These are phyloP conservation scores for Scelioninae gen. 1 DNA, from an alignment of 2,888 invertebrate species.

Conservation along the genomic window DNA sequence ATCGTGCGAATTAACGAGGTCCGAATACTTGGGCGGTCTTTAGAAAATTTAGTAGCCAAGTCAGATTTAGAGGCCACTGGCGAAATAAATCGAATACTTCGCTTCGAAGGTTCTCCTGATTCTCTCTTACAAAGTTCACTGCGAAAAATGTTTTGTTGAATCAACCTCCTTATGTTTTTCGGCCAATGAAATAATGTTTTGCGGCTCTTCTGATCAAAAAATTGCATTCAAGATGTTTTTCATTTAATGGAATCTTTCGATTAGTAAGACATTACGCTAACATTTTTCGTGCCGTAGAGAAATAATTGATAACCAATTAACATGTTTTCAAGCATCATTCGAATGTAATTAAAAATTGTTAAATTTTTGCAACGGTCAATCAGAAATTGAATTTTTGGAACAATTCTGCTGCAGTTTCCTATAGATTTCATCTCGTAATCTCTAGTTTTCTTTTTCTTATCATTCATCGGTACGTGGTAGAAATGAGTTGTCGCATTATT, in stretches of 20 bases:
- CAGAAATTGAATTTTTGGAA: slow-evolving; percentile 6
- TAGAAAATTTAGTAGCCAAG: slow-evolving; percentile 72
- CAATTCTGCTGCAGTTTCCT: slow-evolving; percentile 15
- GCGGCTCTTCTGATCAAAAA: slow-evolving; percentile 56
- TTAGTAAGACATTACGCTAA: slow-evolving; percentile 47
- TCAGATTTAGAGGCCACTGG: slow-evolving; percentile 71
- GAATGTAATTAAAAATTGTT: slow-evolving; percentile 2
- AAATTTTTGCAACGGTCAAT: background rate
- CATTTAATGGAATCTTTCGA: slow-evolving; percentile 33
- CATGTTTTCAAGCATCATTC: background rate
- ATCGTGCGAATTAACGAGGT: slow-evolving; percentile 81
- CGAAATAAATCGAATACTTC: slow-evolving; percentile 72
- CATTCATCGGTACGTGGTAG: slow-evolving; percentile 79
- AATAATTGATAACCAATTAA: slow-evolving; percentile 50
- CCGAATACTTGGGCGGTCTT: slow-evolving; percentile 78
- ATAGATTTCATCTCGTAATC: slow-evolving; percentile 6
- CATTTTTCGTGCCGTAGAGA: slow-evolving; percentile 21
- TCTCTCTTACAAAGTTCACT: slow-evolving; percentile 60
- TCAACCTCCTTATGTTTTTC: slow-evolving; percentile 61
- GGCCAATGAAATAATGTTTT: slow-evolving; percentile 41
- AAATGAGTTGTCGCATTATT: slow-evolving; percentile 83
- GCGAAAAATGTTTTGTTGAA: slow-evolving; percentile 69
- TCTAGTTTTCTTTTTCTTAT: slow-evolving; percentile 77
- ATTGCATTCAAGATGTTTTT: slow-evolving; percentile 40
- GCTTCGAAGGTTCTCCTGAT: slow-evolving; percentile 62